Conservation (phyloP, 2,888 invertebrate genomes). For the Ptilodon capucinus region DNA sequence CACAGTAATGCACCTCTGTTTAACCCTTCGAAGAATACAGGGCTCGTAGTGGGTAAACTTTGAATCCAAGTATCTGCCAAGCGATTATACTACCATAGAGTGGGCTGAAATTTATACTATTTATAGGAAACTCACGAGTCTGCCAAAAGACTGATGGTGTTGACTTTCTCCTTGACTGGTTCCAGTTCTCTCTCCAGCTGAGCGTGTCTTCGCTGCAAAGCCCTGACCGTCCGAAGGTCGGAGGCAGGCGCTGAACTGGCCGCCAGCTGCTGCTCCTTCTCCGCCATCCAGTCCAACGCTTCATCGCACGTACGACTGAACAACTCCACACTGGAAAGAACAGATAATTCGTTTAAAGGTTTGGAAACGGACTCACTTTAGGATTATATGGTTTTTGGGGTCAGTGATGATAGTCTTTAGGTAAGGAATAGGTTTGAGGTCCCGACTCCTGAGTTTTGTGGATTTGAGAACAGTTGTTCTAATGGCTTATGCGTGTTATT, state of each 20-base stretch:
- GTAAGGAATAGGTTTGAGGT: neutral
- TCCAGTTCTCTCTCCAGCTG: constrained; percentile 97
- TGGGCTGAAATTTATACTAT: neutral
- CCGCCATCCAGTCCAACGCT: constrained; percentile 98
- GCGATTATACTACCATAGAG: too few relatives aligned
- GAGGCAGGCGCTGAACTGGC: constrained; percentile 88
- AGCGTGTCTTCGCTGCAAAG: constrained; percentile 94
- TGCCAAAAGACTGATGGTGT: constrained; percentile 92
- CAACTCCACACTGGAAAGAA: constrained; percentile 90
- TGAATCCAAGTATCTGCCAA: too few relatives aligned
- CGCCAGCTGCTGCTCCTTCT: constrained; percentile 96
- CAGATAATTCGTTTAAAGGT: neutral
- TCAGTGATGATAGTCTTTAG: too few relatives aligned
- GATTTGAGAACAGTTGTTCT: neutral
- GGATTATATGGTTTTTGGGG: too few relatives aligned
- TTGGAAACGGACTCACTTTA: too few relatives aligned
- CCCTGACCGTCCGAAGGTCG: constrained; percentile 95
- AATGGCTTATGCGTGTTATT: neutral
- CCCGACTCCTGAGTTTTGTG: neutral
- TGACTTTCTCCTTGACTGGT: constrained; percentile 96
- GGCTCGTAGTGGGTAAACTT: too few relatives aligned
- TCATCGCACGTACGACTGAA: constrained; percentile 98
- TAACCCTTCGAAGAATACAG: too few relatives aligned
- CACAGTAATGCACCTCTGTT: too few relatives aligned
- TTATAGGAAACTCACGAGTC: constrained; percentile 84